Conservation (phyloP, 2,797 vertebrate species). For the Anniella stebbinsi region DNA sequence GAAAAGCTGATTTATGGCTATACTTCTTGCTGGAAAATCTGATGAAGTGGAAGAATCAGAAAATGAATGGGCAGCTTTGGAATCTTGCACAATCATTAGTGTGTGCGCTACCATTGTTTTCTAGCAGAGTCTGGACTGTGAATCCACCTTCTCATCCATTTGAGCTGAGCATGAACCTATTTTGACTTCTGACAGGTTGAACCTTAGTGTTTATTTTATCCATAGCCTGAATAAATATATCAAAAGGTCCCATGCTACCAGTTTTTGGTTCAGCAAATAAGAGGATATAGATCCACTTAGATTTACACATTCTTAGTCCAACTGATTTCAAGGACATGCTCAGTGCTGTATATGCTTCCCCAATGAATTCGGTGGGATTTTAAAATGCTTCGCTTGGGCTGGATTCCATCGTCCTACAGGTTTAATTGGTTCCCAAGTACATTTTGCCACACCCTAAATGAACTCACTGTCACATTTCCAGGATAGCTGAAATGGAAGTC, state of each 20-base stretch:
- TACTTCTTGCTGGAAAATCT: slow-evolving; percentile 56
- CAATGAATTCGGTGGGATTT: not conserved
- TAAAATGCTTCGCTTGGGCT: not conserved
- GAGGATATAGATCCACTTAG: not conserved
- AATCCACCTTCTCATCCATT: slow-evolving; percentile 59
- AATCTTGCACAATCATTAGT: slow-evolving; percentile 48
- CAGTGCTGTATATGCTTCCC: no score
- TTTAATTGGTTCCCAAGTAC: slow-evolving; percentile 47
- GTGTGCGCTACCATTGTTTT: slow-evolving; percentile 34
- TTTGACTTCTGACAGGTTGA: not conserved
- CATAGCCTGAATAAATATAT: not conserved
- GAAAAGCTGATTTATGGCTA: slow-evolving; percentile 21
- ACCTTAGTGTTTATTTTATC: slow-evolving; percentile 20
- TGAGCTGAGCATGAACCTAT: slow-evolving; percentile 46
- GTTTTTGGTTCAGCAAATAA: not conserved
- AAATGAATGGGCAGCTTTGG: slow-evolving; percentile 52
- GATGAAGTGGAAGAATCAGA: slow-evolving; percentile 54
- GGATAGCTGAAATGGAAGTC: not conserved
- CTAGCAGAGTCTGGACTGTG: slow-evolving; percentile 42
- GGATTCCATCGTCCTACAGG: not conserved
- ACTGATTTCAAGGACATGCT: not conserved
- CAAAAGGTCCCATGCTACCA: not conserved
- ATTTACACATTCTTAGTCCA: not conserved
- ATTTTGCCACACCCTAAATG: slow-evolving; percentile 10
- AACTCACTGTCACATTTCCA: not conserved